Base-by-base conservation (phyloP, 2,888 invertebrate species). In the Rhodophaea formosa region DNA sequence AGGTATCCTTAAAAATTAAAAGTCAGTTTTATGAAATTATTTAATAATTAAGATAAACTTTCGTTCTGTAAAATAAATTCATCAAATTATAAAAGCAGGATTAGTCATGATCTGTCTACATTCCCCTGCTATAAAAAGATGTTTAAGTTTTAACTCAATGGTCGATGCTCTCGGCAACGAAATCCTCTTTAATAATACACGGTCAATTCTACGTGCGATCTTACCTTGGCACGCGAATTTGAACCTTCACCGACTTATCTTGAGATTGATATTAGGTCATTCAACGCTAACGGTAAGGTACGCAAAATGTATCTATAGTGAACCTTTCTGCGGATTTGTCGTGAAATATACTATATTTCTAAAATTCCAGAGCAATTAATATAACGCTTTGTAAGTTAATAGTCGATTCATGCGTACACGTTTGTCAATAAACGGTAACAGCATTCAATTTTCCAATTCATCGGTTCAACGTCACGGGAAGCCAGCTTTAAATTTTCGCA, bases 261-360 rank as follows among this genome's bases (percentile, higher is more conserved):
- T 55, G 35, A 46, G 55, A 12, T 35, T 32, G 46, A 35, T 23
- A 47, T 30, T 10, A 2, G 3, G 8, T 23, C 5, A 10, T n/a
- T n/a, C 14, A 55, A 35, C 8, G 3, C 35, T n/a, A 30, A 12
- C 35, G 35, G n/a, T 46, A 35, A 47, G 7, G 17, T 56, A 56
- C 47, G 35, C 47, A 39, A 56, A 14, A 47, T 47, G 46, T 47
- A 35, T 39, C 32, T 55, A 17, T 46, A 23, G 23, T 39, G 47
- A 49, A 56, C 49, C 30, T 49, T 39, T 56, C 56, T 56, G 30
- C 29, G 43, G 42, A 56, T 56, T 49, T 47, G 15, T 43, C 14
- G 49, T 30, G 14, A 49, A 43, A 56, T 49, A 29, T 43, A 7
- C 5, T 49, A 29, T 56, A 49, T 56, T 49, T 43, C 42, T 30